Percentiles rank a stretch among this genome's conserved stretches.
phyloP scores from a whole-genome alignment of 92 coral and sea anemone species.

The Phenganax stokvisi region DNA sequence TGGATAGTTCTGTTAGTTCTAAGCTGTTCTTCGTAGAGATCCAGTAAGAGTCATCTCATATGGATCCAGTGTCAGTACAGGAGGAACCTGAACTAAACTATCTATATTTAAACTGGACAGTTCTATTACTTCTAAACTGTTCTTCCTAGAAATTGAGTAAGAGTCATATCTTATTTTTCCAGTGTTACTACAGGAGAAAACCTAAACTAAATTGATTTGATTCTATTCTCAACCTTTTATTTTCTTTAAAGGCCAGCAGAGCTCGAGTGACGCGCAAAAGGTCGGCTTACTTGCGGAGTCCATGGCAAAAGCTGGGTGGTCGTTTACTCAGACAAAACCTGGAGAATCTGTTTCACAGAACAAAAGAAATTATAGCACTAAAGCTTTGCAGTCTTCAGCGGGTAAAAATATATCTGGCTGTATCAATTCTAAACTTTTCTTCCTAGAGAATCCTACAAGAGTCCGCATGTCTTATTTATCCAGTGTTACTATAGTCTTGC shows the following conservation, averaged over 20 bases:
- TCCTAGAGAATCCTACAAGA: background rate
- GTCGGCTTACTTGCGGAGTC: slow-evolving; percentile 78
- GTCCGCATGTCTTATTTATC: background rate
- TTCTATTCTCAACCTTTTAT: background rate
- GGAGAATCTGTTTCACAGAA: slow-evolving; percentile 43
- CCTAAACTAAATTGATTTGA: too few species aligned
- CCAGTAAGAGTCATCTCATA: too few species aligned
- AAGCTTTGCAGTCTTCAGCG: slow-evolving; percentile 35
- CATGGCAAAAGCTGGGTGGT: slow-evolving; percentile 89
- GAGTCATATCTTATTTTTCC: background rate
- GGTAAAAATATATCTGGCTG: background rate
- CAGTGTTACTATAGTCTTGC: background rate
- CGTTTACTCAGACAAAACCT: slow-evolving; percentile 52
- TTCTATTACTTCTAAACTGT: too few species aligned
- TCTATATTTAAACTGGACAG: too few species aligned
- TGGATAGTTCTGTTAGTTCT: too few species aligned
- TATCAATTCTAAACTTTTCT: too few species aligned
- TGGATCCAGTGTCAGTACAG: too few species aligned
- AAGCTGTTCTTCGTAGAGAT: too few species aligned
- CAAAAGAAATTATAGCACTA: slow-evolving; percentile 74
- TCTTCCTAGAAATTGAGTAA: too few species aligned
- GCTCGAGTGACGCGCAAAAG: slow-evolving; percentile 75
- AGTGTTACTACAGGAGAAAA: too few species aligned
- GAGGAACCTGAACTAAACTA: too few species aligned
- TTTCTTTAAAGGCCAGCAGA: slow-evolving; percentile 65